Conservation (phyloP, 1,140 invertebrate genomes). For the Drosophila bipectinata region DNA sequence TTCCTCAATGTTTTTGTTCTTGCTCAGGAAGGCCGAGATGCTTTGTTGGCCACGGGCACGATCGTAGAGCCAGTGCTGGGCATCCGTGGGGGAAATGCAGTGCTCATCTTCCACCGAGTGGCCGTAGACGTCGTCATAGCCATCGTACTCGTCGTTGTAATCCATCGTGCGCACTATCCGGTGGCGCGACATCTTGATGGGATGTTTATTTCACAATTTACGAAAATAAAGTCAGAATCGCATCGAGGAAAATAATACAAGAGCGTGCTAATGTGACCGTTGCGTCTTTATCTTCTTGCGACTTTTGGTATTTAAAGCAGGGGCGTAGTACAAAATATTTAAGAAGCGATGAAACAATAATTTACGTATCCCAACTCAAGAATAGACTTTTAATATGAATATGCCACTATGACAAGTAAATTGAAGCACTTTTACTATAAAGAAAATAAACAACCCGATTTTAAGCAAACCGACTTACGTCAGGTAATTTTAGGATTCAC, state of each 20-base stretch:
- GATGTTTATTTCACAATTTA: slow-evolving; percentile 61
- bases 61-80: slow-evolving; percentile 94
- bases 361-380: neutral
- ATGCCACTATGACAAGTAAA: too few species aligned
- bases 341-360: neutral
- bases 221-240: slow-evolving; percentile 31
- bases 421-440: too few species aligned
- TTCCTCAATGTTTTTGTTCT: slow-evolving; percentile 90
- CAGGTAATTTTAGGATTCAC: neutral
- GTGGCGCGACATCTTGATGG: slow-evolving; percentile 89
- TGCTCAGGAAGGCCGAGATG: slow-evolving; percentile 89
- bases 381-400: neutral
- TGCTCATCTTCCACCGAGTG: slow-evolving; percentile 91
- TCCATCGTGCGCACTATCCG: slow-evolving; percentile 90
- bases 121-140: slow-evolving; percentile 95
- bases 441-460: too few species aligned
- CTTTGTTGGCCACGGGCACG: slow-evolving; percentile 88
- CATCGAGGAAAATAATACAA: slow-evolving; percentile 41
- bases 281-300: neutral
- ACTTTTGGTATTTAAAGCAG: neutral
- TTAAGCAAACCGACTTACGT: too few species aligned
- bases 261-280: slow-evolving; percentile 19
- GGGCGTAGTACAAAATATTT: neutral
- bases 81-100: slow-evolving; percentile 94
- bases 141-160: slow-evolving; percentile 94